Conservation (phyloP, 2,113 vertebrate genomes). For the Amphiprion ocellaris region DNA sequence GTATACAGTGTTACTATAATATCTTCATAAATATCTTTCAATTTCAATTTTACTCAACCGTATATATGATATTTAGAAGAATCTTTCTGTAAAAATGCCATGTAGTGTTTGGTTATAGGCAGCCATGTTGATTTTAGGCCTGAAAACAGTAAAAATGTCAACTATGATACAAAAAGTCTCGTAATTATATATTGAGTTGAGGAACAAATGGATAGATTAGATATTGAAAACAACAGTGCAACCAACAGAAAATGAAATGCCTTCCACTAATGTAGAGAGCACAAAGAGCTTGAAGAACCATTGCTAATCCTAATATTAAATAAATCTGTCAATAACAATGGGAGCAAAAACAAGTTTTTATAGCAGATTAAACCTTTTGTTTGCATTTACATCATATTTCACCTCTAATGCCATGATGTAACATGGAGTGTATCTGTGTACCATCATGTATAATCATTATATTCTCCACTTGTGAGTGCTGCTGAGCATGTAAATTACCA, state of each 20-base stretch:
- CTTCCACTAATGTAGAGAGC: not conserved
- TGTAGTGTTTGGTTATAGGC: too few relatives aligned
- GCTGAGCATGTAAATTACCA: constrained; percentile 2
- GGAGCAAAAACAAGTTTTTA: not conserved
- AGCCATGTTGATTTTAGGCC: too few relatives aligned
- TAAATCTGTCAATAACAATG: not conserved
- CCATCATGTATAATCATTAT: not conserved
- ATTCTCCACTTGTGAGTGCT: not conserved
- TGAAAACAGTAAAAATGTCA: too few relatives aligned
- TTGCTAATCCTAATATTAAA: not conserved
- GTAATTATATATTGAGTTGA: too few relatives aligned
- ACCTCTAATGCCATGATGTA: not conserved
- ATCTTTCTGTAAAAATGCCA: too few relatives aligned
- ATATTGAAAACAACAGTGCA: not conserved
- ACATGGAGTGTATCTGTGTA: not conserved
- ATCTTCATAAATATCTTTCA: too few relatives aligned
- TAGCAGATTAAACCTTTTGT: not conserved
- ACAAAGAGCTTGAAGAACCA: not conserved
- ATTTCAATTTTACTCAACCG: too few relatives aligned
- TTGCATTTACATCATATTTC: not conserved
- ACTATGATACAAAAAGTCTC: too few relatives aligned
- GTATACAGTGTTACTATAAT: too few relatives aligned
- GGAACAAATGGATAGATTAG: not conserved
- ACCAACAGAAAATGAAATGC: not conserved
- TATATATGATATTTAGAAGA: too few relatives aligned